Evolutionary conservation across 2,888 invertebrate species (phyloP), one percentile per base, ranked within the genome.

Genomic region (Phyllotreta cruciferae): DNA sequence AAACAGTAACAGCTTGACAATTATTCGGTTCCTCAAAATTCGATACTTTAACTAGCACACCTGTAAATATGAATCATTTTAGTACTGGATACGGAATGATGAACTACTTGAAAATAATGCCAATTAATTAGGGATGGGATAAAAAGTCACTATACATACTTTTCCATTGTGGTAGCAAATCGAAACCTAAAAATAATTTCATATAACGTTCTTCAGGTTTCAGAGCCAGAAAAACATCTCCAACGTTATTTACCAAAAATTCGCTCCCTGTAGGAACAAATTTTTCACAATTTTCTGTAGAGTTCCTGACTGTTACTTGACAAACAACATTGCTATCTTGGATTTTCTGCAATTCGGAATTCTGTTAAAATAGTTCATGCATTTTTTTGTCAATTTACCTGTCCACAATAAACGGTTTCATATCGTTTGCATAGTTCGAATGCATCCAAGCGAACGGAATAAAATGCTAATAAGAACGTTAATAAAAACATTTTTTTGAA

Each of bases 1-100:
- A 45, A 14, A 67, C 60, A 6, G 63, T 64, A 35, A 67, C 70
- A 47, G 60, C 55, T 56, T 71, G 70, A 52, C 73, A 73, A 37
- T 63, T 35, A 11, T 56, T 63, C 1, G 49, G 56, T 11, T 66
- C 52, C 36, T 64, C 49, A 45, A 68, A 63, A 50, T 67, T 64
- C 1, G 68, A 68, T 6, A 73, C 47, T 62, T 64, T 70, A 35
- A 72, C 36, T 56, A 62, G 62, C 6, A 70, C 67, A 38, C 61
- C 73, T 73, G 52, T 14, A 68, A 71, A 57, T 38, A 58, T 24
- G 24, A 24, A 24, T 3, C 4, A 24, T 24, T 24, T 24, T 4
- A 24, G 24, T 24, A 24, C 1, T 24, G 24, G 24, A 24, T 24
- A 24, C 24, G 4, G 24, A 24, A 24, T 4, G 24, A 24, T 3